Base-by-base conservation (phyloP, 2,888 invertebrate genomes). In the Stenodema calcarata region DNA sequence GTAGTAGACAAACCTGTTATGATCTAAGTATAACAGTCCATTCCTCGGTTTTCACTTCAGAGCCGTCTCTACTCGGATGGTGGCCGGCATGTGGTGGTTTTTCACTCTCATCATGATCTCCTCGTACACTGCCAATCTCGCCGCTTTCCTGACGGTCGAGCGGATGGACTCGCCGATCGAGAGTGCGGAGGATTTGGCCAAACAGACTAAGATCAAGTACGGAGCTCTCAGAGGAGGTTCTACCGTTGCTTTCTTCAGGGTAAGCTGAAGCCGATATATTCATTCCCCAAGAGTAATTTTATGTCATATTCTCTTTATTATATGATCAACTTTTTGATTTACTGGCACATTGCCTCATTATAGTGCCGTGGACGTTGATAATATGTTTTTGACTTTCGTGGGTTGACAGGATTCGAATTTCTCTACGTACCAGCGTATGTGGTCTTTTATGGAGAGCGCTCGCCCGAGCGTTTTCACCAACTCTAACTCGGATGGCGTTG, bases 171-270 rank as follows among this genome's bases (percentile, higher is more conserved):
- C 96, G 12, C 97, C 98, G 0, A 98, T 99, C 86, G 97, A 98
- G 91, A 96, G 96, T 90, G 98, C 97, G 0, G 98, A 99, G 90
- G 99, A 99, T 91, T 93, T 99, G 82, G 97, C 98, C 30, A 97
- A 97, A 90, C 99, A 99, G 92, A 98, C 97, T 0, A 96, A 97
- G 91, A 99, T 99, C 90, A 98, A 98, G 91, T 99, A 99, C 91
- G 99, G 99, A 0, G 96, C 97, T 7, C 92, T 98, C n/a, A 93
- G 94, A 88, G 97, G 96, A 69, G 99, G 99, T 80, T 97, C 98
- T 0, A 99, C 99, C 0, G 96, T 96, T 70, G 95, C 96, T 12
- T 99, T 99, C 92, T 99, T 99, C 91, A 94, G 96, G 93, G 99
- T 98, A 92, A 92, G 92, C 35, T n/a, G n/a, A n/a, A n/a, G n/a